These are phyloP conservation scores for Drosophila sturtevanti DNA, from an alignment of 1,140 invertebrate species.

Conservation along the genomic window DNA sequence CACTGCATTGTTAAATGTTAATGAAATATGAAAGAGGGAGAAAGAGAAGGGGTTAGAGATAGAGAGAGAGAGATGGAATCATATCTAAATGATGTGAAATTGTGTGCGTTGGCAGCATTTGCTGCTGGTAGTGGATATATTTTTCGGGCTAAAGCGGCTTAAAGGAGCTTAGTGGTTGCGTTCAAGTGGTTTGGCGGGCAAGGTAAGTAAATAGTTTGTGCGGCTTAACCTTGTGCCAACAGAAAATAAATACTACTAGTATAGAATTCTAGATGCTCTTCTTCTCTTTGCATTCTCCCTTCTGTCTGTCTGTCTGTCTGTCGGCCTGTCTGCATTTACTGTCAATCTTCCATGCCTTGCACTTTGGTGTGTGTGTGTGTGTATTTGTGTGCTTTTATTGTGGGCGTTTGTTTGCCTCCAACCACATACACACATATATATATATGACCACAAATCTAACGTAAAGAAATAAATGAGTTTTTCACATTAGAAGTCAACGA, in stretches of 20 bases:
- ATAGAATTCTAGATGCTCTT: slow-evolving; percentile 22
- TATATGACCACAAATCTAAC: slow-evolving; percentile 76
- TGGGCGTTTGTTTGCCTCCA: slow-evolving; percentile 40
- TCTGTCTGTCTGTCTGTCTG: slow-evolving; percentile 11
- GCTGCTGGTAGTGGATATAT: slow-evolving; percentile 14
- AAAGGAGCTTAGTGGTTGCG: slow-evolving; percentile 50
- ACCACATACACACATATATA: slow-evolving; percentile 30
- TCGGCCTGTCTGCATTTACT: slow-evolving; percentile 12
- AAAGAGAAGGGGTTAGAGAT: slow-evolving; percentile 22
- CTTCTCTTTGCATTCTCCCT: neutral
- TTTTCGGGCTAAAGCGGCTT: slow-evolving; percentile 6
- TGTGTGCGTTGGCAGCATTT: slow-evolving; percentile 44
- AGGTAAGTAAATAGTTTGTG: slow-evolving; percentile 60
- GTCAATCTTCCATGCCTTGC: slow-evolving; percentile 18
- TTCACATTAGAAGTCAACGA: slow-evolving; percentile 77
- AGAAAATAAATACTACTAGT: slow-evolving; percentile 62
- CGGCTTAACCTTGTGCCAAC: slow-evolving; percentile 69
- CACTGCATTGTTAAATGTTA: slow-evolving; percentile 46
- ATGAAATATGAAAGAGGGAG: slow-evolving; percentile 38
- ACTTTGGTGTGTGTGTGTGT: slow-evolving; percentile 35
- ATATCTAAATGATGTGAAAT: slow-evolving; percentile 66
- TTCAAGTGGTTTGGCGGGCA: slow-evolving; percentile 55
- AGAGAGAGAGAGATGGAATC: neutral
- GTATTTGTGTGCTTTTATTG: slow-evolving; percentile 39
- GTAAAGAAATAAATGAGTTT: slow-evolving; percentile 80